These are phyloP conservation scores for Phacellophora camtschatica DNA, from an alignment of 30 jellyfish, hydroid and myxozoan species.

Conservation along the genomic window DNA sequence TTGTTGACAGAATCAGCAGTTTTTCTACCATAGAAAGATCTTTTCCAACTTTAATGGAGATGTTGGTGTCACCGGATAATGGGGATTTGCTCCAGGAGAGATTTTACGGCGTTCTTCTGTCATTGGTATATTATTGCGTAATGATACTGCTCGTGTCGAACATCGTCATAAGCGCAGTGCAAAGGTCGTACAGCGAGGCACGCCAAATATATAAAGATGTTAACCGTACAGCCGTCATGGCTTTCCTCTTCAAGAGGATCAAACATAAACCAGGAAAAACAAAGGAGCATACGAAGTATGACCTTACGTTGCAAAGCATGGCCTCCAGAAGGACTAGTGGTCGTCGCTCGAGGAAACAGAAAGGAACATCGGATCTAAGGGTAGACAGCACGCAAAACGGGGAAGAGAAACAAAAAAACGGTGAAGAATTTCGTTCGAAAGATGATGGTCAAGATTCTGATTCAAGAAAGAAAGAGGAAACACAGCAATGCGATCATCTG, in stretches of 20 bases:
- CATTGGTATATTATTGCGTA: conserved; percentile 5
- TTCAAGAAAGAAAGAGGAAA: background rate
- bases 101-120: conserved; percentile 24
- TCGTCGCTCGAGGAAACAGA: background rate
- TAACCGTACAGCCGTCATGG: conserved; percentile 3
- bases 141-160: conserved; percentile 37
- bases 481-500: background rate
- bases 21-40: conserved; percentile 17
- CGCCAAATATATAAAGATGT: conserved; percentile 19
- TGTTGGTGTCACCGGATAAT: conserved; percentile 63
- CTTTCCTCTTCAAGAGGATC: conserved; percentile 4
- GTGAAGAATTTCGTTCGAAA: background rate
- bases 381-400: background rate
- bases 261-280: background rate
- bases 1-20: conserved; percentile 11
- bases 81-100: background rate
- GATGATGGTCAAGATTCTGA: background rate
- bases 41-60: conserved; percentile 50
- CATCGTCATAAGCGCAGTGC: conserved; percentile 48
- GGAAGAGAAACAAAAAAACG: background rate
- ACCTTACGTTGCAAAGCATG: conserved; percentile 11
- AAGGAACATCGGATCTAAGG: background rate
- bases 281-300: background rate
- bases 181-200: conserved; percentile 52
- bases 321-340: background rate